Base-by-base conservation (phyloP, 2,888 invertebrate species). In the Nomada fucata region DNA sequence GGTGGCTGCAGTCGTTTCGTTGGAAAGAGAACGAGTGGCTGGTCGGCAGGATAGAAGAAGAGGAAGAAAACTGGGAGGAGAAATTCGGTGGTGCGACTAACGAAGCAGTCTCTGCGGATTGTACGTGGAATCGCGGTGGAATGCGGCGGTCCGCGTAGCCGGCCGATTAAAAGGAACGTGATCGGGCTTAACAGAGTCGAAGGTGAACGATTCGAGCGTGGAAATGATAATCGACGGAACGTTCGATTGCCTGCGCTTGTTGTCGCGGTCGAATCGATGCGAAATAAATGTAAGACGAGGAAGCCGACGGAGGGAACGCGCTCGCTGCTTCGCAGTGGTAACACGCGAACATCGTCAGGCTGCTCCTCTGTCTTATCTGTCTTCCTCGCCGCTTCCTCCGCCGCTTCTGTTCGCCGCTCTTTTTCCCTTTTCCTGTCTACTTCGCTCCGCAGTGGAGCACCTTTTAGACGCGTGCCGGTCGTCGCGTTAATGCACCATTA, bases 271-370 rank as follows among this genome's bases (percentile, higher is more conserved):
- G 47, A 47, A 76, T 76, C 75, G 72, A 47, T n/a, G 36, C 36
- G 36, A 36, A 7, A 36, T 7, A 36, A 36, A 36, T 36, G 36
- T 36, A 36, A 20, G n/a, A 20, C n/a, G 36, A 65, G 20, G 36
- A 47, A 59, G 47, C 50, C 52, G 68, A 59, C 57, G 29, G 74
- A 79, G 81, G 64, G 81, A 89, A 88, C 78, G 86, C 76, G 78
- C 68, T 85, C 82, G 86, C 85, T 87, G 84, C 79, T 84, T 82
- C 75, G 84, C 77, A 84, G 80, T 81, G 79, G 86, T 71, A 75
- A 89, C 90, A 88, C 85, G 88, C 85, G 89, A 87, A 76, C 74
- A 83, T 84, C 79, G 88, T 87, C 90, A 90, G 77, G 64, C 42
- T 10, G 60, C 59, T 36, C 55, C 65, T 29, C 70, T 64, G 79